Conservation (phyloP, 2,888 invertebrate genomes). For the Ornithoptera priamus region DNA sequence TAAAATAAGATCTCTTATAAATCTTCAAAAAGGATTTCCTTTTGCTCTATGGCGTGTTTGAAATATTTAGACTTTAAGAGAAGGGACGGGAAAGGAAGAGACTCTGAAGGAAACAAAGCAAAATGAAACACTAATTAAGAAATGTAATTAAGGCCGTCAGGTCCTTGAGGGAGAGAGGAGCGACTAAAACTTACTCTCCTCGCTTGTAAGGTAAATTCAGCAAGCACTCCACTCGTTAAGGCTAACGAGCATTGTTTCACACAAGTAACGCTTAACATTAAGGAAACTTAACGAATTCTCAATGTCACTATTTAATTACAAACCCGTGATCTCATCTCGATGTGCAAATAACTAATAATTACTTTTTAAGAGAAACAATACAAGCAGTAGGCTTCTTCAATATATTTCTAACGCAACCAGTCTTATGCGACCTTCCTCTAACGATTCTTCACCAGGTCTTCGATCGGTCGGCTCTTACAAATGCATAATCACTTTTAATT, state of each 20-base stretch:
- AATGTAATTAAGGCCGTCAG: conserved; percentile 11
- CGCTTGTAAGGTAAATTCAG: conserved; percentile 5
- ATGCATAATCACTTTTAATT: too few species aligned
- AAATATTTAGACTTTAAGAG: not conserved
- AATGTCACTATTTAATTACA: conserved; percentile 1
- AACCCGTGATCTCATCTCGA: not conserved
- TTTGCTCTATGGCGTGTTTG: too few species aligned
- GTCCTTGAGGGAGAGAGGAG: conserved; percentile 1
- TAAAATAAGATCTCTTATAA: too few species aligned
- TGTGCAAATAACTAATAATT: too few species aligned
- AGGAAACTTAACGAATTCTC: conserved; percentile 8
- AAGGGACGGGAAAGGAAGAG: too few species aligned
- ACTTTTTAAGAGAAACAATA: not conserved
- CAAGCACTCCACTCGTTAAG: conserved; percentile 6
- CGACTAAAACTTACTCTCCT: conserved; percentile 6
- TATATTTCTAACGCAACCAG: too few species aligned
- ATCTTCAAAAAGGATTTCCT: too few species aligned
- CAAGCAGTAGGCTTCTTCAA: not conserved
- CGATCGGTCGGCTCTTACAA: too few species aligned
- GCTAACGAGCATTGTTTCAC: conserved; percentile 17
- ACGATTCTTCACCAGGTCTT: too few species aligned
- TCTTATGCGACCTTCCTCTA: too few species aligned
- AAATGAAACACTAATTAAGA: conserved; percentile 11
- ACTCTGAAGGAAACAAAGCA: not conserved
- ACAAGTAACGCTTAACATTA: conserved; percentile 4